Evolutionary conservation across 2,888 invertebrate species (phyloP), one percentile per base, ranked within the genome.

Genomic region (Anthoptus insignis): DNA sequence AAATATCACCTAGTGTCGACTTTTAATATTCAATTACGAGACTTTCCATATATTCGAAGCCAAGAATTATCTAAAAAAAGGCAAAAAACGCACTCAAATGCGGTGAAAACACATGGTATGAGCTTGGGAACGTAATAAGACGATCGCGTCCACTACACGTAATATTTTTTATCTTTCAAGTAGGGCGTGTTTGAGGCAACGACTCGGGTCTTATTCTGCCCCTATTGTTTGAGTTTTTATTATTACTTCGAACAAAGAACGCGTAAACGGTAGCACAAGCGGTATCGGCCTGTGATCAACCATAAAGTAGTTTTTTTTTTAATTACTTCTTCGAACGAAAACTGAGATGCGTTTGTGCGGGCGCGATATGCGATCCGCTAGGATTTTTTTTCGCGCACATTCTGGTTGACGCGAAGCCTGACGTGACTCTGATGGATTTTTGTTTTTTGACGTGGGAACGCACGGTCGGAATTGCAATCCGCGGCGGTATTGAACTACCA

Each of bases 201-300:
- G 79, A 81, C 78, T 79, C 81, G 81, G n/a, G 81, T 81, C 82
- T 84, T 83, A 77, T 84, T 83, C 81, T 78, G 81, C 75, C 79
- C 75, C 78, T 80, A 88, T 91, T 92, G 92, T 93, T 84, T 87
- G 89, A 81, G 84, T 87, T 91, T 88, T 91, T 91, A 89, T 89
- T 88, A 87, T 87, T 81, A 81, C 81, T 73, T 73, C 79, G 84
- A 85, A 92, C 93, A 92, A 92, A 88, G 84, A 81, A 74, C 81
- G 89, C 87, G 91, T 92, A 93, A 91, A 88, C 93, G 93, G 93
- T 92, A 92, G 92, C 91, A 76, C 77, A 80, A 79, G 80, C 80
- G 75, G 81, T 91, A 93, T 93, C 92, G 89, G 89, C 86, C 76
- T 89, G 81, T 90, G 91, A 93, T 92, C 93, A 87, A 88, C 85